phyloP scores from a whole-genome alignment of 1,140 invertebrate genomes.

The Glossosoma conforme region DNA sequence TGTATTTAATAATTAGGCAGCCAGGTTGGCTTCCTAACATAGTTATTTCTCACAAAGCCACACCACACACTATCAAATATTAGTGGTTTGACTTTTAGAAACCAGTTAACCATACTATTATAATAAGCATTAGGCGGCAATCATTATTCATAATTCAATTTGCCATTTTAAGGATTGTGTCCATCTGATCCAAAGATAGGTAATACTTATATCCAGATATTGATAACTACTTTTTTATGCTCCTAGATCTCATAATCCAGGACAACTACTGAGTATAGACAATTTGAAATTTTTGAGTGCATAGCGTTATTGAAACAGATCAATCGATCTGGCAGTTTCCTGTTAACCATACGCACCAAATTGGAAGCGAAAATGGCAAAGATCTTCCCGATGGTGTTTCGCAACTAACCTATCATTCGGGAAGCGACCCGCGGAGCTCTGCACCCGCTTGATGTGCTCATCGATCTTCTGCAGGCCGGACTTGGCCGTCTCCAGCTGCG shows the following conservation, averaged over 20 bases:
- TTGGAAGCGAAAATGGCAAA: slow-evolving; percentile 14
- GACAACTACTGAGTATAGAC: no score
- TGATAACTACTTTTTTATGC: no score
- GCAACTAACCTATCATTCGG: slow-evolving; percentile 47
- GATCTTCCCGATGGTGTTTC: slow-evolving; percentile 26
- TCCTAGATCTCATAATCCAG: slow-evolving; percentile 5
- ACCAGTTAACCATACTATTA: not conserved
- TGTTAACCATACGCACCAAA: no score
- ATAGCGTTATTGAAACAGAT: not conserved
- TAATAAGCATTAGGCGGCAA: no score
- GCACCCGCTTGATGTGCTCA: slow-evolving; percentile 49
- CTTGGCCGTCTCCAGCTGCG: slow-evolving; percentile 45
- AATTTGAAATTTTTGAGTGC: not conserved
- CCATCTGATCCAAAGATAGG: no score
- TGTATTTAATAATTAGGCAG: slow-evolving; percentile 6
- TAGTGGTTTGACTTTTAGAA: not conserved
- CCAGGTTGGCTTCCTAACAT: no score
- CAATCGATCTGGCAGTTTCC: no score
- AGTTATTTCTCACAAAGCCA: not conserved
- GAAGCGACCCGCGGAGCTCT: slow-evolving; percentile 45
- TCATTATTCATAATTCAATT: no score
- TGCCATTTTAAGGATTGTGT: no score
- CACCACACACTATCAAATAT: no score
- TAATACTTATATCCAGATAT: no score
- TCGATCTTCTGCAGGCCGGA: slow-evolving; percentile 48